These are phyloP conservation scores for Heliothis virescens DNA, from an alignment of 1,140 invertebrate genomes.

Conservation along the genomic window DNA sequence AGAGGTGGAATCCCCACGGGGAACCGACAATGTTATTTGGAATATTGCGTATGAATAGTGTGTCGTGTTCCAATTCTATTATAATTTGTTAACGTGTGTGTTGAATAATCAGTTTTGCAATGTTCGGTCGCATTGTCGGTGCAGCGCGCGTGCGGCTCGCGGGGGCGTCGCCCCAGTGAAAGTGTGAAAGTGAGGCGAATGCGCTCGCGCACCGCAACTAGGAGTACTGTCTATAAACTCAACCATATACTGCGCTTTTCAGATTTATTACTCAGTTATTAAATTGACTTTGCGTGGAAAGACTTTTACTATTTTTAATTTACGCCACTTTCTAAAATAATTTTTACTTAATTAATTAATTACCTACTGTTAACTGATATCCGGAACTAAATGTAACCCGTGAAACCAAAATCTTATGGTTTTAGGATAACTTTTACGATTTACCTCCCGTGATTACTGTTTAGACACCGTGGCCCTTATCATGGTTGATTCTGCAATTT, in stretches of 20 bases:
- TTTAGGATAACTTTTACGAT: no score
- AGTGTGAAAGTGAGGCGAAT: constrained; percentile 84
- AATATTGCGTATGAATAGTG: background rate
- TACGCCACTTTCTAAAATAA: constrained; percentile 15
- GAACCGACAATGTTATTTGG: background rate
- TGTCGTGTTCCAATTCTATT: background rate
- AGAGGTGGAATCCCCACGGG: background rate
- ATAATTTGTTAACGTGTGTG: constrained; percentile 52
- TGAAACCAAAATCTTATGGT: no score
- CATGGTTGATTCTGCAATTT: background rate
- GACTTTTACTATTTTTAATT: constrained; percentile 18
- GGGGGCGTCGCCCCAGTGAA: constrained; percentile 81
- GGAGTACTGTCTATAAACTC: constrained; percentile 52
- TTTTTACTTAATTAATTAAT: background rate
- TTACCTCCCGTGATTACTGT: no score
- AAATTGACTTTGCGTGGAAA: constrained; percentile 24
- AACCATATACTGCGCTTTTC: constrained; percentile 54
- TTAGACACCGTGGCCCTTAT: no score
- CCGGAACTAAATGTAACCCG: background rate
- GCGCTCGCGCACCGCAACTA: constrained; percentile 63
- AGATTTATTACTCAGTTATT: constrained; percentile 50
- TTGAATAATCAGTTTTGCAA: constrained; percentile 82
- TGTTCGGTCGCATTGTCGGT: constrained; percentile 62
- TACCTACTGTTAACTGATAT: background rate
- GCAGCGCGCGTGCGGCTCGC: constrained; percentile 59